A percentile compares a stretch with the other conserved stretches of the same genome.
phyloP scores from a whole-genome alignment of 2,888 invertebrate genomes.

The Gryllus longicercus region DNA sequence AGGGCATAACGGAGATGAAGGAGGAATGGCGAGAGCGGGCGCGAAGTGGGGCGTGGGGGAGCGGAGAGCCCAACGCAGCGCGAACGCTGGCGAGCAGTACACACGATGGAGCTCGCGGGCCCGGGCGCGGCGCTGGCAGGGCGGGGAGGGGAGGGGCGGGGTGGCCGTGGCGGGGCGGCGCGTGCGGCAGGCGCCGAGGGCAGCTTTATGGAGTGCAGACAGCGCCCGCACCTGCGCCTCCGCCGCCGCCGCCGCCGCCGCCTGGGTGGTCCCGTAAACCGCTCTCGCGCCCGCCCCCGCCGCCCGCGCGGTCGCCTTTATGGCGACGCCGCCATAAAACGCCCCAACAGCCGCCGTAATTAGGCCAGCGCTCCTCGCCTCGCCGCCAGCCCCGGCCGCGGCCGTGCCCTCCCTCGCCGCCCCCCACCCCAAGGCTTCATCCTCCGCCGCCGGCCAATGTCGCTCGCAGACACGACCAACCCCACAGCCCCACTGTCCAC shows the following conservation, averaged over 20 bases:
- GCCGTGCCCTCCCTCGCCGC: neutral
- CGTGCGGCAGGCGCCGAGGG: neutral
- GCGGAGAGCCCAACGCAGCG: too few relatives aligned
- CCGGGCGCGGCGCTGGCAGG: neutral
- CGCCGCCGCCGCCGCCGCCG: neutral
- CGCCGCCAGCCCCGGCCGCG: neutral
- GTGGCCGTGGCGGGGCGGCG: neutral
- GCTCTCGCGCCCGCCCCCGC: neutral
- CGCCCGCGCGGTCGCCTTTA: neutral
- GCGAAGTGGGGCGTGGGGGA: too few relatives aligned
- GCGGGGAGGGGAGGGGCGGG: neutral
- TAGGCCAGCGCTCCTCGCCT: neutral
- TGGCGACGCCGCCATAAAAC: neutral
- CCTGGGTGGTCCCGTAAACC: conserved; percentile 9
- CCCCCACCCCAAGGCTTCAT: neutral
- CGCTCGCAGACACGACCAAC: too few relatives aligned
- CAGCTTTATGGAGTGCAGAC: conserved; percentile 2
- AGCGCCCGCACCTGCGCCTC: neutral
- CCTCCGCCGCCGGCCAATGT: too few relatives aligned
- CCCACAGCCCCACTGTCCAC: too few relatives aligned
- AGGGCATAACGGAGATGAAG: too few relatives aligned
- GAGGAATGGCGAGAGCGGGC: too few relatives aligned
- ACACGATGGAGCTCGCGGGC: too few relatives aligned
- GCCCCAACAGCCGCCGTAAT: neutral
- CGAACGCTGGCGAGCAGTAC: too few relatives aligned